These are phyloP conservation scores for Barbus barbus DNA, from an alignment of 2,113 vertebrate species.

Conservation along the genomic window DNA sequence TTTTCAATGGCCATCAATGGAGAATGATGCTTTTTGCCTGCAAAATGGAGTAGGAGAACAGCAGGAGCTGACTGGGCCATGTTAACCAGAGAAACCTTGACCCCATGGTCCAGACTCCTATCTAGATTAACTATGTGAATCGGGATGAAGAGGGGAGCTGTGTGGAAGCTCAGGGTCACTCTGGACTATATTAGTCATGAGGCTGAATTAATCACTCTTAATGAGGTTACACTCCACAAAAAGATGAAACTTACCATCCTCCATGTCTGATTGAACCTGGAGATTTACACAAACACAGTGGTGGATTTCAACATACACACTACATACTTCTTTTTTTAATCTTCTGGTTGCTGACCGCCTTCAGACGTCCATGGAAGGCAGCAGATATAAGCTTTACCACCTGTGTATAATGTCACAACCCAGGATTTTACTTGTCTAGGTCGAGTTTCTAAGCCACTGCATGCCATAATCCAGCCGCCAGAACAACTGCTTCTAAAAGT, in stretches of 20 bases:
- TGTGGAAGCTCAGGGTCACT: constrained; percentile 19
- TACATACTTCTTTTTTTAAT: not conserved
- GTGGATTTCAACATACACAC: not conserved
- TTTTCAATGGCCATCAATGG: not conserved
- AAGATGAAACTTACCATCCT: constrained; percentile 66
- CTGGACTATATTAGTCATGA: constrained; percentile 42
- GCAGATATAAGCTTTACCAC: not conserved
- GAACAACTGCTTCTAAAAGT: not conserved
- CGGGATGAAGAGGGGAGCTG: constrained; percentile 4
- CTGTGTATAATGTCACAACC: constrained; percentile 10
- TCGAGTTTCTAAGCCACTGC: not conserved
- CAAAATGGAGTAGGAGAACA: not conserved
- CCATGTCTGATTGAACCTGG: constrained; percentile 58
- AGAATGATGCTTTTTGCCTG: not conserved
- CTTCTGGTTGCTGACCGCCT: constrained; percentile 10
- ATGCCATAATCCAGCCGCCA: not conserved
- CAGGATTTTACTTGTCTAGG: not conserved
- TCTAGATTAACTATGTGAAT: constrained; percentile 23
- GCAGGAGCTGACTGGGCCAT: not conserved
- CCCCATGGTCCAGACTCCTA: not conserved
- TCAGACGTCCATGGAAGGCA: constrained; percentile 8
- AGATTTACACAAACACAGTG: constrained; percentile 64
- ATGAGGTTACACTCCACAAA: constrained; percentile 72
- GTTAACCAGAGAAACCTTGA: not conserved
- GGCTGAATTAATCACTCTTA: constrained; percentile 71